Conservation (phyloP, 2,888 invertebrate species). For the Limulus polyphemus region DNA sequence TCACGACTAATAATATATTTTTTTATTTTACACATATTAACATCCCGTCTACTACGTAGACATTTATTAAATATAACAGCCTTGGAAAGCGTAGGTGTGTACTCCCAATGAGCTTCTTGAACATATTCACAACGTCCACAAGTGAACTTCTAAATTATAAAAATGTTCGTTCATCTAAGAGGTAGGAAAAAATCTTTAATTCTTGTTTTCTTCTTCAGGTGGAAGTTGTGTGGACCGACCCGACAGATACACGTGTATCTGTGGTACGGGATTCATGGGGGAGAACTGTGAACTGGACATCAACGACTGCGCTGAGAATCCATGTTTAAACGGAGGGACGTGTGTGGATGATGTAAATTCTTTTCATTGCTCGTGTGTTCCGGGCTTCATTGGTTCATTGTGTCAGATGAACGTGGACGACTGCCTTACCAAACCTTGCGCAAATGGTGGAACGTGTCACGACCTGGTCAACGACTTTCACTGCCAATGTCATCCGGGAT, state of each 20-base stretch:
- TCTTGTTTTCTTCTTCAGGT: conserved; percentile 29
- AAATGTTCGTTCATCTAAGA: too few relatives aligned
- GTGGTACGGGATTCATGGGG: conserved; percentile 70
- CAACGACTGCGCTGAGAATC: conserved; percentile 40
- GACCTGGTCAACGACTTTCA: conserved; percentile 36
- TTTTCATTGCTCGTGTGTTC: conserved; percentile 63
- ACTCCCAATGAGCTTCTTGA: too few relatives aligned
- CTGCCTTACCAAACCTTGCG: conserved; percentile 36
- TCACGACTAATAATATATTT: too few relatives aligned
- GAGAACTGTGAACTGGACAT: conserved; percentile 57
- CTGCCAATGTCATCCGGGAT: conserved; percentile 40
- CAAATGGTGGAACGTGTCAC: conserved; percentile 37
- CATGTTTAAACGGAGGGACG: conserved; percentile 65
- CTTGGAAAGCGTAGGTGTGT: too few relatives aligned
- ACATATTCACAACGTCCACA: too few relatives aligned
- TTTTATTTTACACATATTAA: too few relatives aligned
- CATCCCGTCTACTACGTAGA: too few relatives aligned
- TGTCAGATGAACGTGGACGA: conserved; percentile 49
- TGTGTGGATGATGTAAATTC: conserved; percentile 57
- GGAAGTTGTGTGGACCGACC: conserved; percentile 33
- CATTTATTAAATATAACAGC: too few relatives aligned
- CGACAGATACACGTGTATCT: conserved; percentile 50
- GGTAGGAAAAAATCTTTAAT: too few relatives aligned
- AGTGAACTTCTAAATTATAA: too few relatives aligned
- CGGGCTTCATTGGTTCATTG: conserved; percentile 40